Evolutionary conservation across 1,140 invertebrate species (phyloP), one percentile per base, ranked within the genome.

Genomic region (Orius insidiosus): DNA sequence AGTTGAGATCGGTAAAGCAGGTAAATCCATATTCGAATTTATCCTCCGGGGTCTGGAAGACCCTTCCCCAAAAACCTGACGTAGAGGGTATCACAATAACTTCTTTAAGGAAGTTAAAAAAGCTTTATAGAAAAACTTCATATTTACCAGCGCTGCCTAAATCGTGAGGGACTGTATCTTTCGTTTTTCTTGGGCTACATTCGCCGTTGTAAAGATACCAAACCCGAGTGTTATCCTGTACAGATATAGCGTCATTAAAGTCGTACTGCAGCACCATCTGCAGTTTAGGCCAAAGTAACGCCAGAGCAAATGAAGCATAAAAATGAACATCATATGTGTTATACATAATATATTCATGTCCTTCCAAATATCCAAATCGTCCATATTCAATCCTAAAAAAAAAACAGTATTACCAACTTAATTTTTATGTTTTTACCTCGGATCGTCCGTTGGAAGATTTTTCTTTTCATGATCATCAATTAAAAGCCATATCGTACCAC

Each of bases 261-360:
- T 94, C 87, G 58, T 89, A 88, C 60, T 95, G 89, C 48, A 95
- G 56, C 36, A 72, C 76, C 1, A 71, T 68, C 63, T 96, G 86
- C 54, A 96, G 66, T 64, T 86, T 75, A n/a, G 90, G 90, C 85
- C 87, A 96, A 19, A 93, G 69, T 64, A 80, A 74, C 14, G 78
- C 73, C 48, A 96, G 65, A 2, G 88, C 84, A 60, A 85, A 89
- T 2, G 88, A 92, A 7, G 90, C 86, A 63, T 95, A 94, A 64
- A 92, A 92, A 66, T 94, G 89, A 11, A 96, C 90, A 65, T 96
- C 89, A 62, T 94, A 95, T 1, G 89, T 93, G 58, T 93, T 94
- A 57, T 86, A 89, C 88, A 95, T 94, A 55, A 85, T 70, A 61
- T n/a, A 95, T 62, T 95, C 89, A 59, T 93, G 89, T 3, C 85